Conservation (phyloP, 2,113 vertebrate genomes). For the Passer montanus region DNA sequence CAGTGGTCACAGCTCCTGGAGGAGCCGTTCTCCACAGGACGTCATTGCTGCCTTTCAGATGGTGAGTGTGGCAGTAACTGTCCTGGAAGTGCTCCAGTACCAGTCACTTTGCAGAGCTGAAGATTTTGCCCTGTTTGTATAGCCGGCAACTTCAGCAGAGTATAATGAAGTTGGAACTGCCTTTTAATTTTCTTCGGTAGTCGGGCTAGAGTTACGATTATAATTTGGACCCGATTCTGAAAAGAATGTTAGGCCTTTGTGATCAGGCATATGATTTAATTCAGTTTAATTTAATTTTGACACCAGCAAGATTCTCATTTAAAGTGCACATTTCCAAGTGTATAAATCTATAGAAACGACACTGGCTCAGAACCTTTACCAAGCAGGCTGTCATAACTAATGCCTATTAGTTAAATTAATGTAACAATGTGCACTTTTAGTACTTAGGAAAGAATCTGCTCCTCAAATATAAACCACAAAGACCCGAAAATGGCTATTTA, state of each 20-base stretch:
- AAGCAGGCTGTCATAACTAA: slow-evolving; percentile 64
- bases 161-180: slow-evolving; percentile 46
- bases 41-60: neutral
- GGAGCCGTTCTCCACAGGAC: neutral
- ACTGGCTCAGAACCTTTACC: slow-evolving; percentile 56
- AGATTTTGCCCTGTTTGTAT: slow-evolving; percentile 3
- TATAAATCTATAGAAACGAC: slow-evolving; percentile 62
- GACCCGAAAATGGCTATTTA: slow-evolving; percentile 64
- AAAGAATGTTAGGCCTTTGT: slow-evolving; percentile 47
- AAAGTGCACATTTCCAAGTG: slow-evolving; percentile 35
- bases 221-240: slow-evolving; percentile 60
- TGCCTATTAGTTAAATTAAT: slow-evolving; percentile 64
- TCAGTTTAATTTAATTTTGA: slow-evolving; percentile 61
- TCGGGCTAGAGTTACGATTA: slow-evolving; percentile 25
- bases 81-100: neutral
- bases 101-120: neutral
- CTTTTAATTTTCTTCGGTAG: slow-evolving; percentile 65
- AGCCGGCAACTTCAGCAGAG: slow-evolving; percentile 14
- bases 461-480: slow-evolving; percentile 67
- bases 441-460: slow-evolving; percentile 53
- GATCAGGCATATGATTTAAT: slow-evolving; percentile 52
- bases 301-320: slow-evolving; percentile 39
- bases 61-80: neutral
- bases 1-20: neutral
- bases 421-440: slow-evolving; percentile 40